Evolutionary conservation across 1,140 invertebrate species (phyloP), one percentile per base, ranked within the genome.

Genomic region (Lethocerus indicus): DNA sequence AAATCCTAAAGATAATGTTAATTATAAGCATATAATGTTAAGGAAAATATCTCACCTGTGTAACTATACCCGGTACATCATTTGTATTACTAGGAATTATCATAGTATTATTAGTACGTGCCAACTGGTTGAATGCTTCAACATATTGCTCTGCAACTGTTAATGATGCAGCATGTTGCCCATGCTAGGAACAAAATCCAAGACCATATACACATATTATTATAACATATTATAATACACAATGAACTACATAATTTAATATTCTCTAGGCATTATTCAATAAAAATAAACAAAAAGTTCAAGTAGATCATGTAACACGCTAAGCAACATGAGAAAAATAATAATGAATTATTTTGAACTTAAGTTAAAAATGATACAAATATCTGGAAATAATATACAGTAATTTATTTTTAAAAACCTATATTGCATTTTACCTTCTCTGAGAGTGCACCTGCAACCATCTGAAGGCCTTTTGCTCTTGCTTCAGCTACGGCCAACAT

Each of bases 91-190:
- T 74, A 1, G 95, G 93, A 37, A 99, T 64, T 54, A 99, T 87
- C 21, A 99, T 65, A 0, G 94, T 98, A 64, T 98, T 98, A 57
- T 81, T 88, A 27, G 80, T 81, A 65, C 90, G 86, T 0, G 94
- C 94, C 45, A 98, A 64, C 59, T 94, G 84, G 59, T 87, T 74
- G 66, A 98, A 98, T 13, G 93, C 93, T 24, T 73, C 64, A 32
- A 98, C 86, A 64, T 98, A 98, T 59, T 95, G 87, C 60, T 98
- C 91, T 1, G 94, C 94, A 50, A 98, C 70, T 25, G 77, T 80
- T n/a, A 97, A 69, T 1, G 87, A 80, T 14, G 92, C 94, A 3
- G 94, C 94, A 69, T 89, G 79, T 54, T 76, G 74, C 37, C 86
- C 88, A 54, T 79, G 71, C 68, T 79, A 56, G n/a, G 64, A 61